Percentiles rank a stretch among this genome's conserved stretches.
These are phyloP conservation scores for Microcebus griseorufus DNA, from an alignment of 2,113 vertebrate genomes.

Conservation along the genomic window DNA sequence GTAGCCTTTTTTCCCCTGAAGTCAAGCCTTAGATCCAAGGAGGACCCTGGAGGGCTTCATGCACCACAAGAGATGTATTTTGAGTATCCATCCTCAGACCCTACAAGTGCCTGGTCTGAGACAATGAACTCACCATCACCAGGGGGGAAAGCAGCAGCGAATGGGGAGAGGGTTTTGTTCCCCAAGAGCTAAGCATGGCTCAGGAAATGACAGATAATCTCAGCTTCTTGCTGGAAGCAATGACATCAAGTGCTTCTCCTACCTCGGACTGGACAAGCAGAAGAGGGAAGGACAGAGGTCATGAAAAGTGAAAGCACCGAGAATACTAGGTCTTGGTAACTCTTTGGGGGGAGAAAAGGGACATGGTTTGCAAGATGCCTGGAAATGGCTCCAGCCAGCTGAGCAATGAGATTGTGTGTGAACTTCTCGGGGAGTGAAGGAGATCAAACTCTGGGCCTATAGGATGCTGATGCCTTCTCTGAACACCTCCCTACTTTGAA, in stretches of 20 bases:
- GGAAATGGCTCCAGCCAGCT: neutral
- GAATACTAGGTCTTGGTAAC: neutral
- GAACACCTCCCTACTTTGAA: neutral
- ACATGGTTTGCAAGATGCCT: neutral
- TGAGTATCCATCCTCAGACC: neutral
- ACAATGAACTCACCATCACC: neutral
- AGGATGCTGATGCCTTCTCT: neutral
- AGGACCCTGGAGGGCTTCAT: neutral
- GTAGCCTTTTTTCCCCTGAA: slow-evolving; percentile 2
- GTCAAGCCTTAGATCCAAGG: too few species aligned
- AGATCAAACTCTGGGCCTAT: neutral
- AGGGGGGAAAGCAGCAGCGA: neutral
- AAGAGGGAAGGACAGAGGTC: neutral
- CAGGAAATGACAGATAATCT: neutral
- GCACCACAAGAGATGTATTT: neutral
- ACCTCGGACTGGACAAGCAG: neutral
- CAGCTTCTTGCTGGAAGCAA: neutral
- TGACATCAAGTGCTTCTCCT: neutral
- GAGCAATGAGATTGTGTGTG: neutral
- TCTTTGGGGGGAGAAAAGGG: neutral
- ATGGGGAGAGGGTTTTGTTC: neutral
- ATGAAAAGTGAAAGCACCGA: neutral
- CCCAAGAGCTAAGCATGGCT: neutral
- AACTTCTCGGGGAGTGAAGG: neutral
- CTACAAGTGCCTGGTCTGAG: neutral